Evolutionary conservation across 2,113 vertebrate genomes (phyloP).

Genomic region (Chiloscyllium plagiosum): DNA sequence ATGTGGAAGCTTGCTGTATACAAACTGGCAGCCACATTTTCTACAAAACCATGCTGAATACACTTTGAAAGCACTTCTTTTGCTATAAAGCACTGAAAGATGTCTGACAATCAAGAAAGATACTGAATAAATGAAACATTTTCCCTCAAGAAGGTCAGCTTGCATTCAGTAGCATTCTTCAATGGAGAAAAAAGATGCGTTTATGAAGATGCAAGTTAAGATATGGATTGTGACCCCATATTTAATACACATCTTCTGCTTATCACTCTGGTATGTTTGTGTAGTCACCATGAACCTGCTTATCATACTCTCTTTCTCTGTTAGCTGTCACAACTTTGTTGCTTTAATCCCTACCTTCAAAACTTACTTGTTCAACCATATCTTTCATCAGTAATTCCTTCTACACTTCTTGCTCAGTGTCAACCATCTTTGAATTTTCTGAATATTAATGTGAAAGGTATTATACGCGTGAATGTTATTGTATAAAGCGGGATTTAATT

Average conservation of each 20-base stretch:
- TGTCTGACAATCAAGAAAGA: neutral
- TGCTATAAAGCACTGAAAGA: neutral
- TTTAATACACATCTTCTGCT: neutral
- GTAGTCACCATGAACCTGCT: too few species aligned
- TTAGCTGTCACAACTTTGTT: neutral
- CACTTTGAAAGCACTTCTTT: neutral
- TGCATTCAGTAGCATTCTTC: neutral
- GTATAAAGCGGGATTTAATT: neutral
- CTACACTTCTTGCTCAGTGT: neutral
- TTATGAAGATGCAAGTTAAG: neutral
- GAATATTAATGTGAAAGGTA: neutral
- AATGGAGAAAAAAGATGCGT: neutral
- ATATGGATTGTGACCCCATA: neutral
- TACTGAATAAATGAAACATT: neutral
- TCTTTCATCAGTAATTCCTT: neutral
- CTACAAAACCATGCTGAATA: neutral
- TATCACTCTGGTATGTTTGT: neutral
- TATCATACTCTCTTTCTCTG: neutral
- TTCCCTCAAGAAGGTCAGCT: neutral
- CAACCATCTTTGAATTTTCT: neutral
- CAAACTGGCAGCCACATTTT: neutral
- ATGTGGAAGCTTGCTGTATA: neutral
- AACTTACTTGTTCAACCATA: neutral
- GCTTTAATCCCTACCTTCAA: neutral
- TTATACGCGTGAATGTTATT: neutral